These are phyloP conservation scores for Apeltes quadracus DNA, from an alignment of 2,113 vertebrate species.

Conservation along the genomic window DNA sequence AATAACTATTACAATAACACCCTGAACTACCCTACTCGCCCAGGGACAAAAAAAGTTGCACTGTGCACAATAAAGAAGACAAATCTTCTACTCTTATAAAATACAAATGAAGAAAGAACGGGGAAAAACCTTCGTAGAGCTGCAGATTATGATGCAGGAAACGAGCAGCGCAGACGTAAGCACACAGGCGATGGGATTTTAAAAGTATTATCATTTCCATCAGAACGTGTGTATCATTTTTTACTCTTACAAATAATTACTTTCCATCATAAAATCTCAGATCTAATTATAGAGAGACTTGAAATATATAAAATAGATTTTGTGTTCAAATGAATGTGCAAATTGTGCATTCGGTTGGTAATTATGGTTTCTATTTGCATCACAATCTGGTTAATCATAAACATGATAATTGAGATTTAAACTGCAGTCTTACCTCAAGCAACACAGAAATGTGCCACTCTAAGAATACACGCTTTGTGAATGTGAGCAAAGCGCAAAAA, in stretches of 20 bases:
- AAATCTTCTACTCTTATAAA: background rate
- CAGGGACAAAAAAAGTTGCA: background rate
- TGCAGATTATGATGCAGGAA: background rate
- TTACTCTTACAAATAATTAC: conserved; percentile 2
- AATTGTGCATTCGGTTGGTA: conserved; percentile 7
- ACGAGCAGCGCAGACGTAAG: background rate
- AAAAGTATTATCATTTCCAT: background rate
- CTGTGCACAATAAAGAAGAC: background rate
- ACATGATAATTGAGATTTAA: conserved; percentile 1
- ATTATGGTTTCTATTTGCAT: background rate
- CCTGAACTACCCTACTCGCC: background rate
- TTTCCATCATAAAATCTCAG: background rate
- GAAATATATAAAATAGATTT: conserved; percentile 13
- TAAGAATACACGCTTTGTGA: conserved; percentile 4
- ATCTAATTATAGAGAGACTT: conserved; percentile 1
- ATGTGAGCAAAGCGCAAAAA: conserved; percentile 56
- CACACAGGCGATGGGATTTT: background rate
- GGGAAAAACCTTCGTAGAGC: background rate
- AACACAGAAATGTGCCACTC: conserved; percentile 3
- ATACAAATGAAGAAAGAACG: background rate
- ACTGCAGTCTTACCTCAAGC: conserved; percentile 8
- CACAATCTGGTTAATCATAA: conserved; percentile 4
- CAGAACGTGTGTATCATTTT: background rate
- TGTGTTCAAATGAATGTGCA: conserved; percentile 31
- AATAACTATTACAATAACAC: background rate